Percentiles rank a stretch among this genome's conserved stretches.
Evolutionary conservation across 2,888 invertebrate species (phyloP).

Genomic region (Metallyticus violacea): DNA sequence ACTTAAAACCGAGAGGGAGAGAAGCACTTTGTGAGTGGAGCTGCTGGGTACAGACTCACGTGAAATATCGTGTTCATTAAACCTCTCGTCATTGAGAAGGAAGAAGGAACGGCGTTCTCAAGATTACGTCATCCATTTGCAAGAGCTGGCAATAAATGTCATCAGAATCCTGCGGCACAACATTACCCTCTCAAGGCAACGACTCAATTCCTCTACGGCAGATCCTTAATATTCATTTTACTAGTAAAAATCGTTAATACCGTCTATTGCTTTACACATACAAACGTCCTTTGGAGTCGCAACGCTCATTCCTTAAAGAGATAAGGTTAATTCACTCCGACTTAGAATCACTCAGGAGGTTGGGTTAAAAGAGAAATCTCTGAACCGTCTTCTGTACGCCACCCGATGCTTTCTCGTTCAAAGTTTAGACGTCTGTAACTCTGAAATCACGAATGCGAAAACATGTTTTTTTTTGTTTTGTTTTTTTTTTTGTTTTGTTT

Average conservation of each 20-base stretch:
- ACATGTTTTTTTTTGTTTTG: too few relatives aligned
- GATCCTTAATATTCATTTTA: neutral
- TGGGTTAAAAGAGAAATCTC: neutral
- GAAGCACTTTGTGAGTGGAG: neutral
- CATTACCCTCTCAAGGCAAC: neutral
- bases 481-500: too few relatives aligned
- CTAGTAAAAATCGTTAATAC: neutral
- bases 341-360: too few relatives aligned
- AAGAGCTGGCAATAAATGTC: conserved; percentile 13
- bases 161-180: neutral
- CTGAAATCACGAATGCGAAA: too few relatives aligned
- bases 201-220: neutral
- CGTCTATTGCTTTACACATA: neutral
- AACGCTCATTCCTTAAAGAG: neutral
- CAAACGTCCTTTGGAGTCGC: too few relatives aligned
- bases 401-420: too few relatives aligned
- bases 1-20: neutral
- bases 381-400: neutral
- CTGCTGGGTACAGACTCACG: neutral
- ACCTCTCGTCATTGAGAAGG: neutral
- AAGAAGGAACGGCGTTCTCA: neutral
- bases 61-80: neutral
- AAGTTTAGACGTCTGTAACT: too few relatives aligned
- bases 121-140: conserved; percentile 12
- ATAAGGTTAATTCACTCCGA: neutral